Percentiles rank a stretch among this genome's conserved stretches.
Conservation (phyloP, 2,797 vertebrate species). For the Lutjanus campechanus region DNA sequence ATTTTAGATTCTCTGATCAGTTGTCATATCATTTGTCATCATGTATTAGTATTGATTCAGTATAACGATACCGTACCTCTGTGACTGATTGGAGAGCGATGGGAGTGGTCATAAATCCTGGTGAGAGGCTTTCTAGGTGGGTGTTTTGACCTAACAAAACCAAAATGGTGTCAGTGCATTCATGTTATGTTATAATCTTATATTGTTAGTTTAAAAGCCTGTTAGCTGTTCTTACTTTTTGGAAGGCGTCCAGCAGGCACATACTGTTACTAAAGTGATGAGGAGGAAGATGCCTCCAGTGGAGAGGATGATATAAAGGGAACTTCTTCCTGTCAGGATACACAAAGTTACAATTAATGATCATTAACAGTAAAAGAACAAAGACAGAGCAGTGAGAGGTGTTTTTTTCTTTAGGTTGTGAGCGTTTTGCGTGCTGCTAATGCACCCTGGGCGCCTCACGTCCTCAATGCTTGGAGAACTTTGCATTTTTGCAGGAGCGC, state of each 20-base stretch:
- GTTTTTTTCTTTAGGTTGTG: too few relatives aligned
- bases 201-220: background rate
- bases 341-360: background rate
- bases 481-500: too few relatives aligned
- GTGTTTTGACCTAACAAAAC: constrained; percentile 51
- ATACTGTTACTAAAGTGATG: constrained; percentile 96
- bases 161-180: background rate
- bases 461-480: too few relatives aligned
- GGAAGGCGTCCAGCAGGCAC: constrained; percentile 98
- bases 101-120: constrained; percentile 48
- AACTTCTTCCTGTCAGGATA: constrained; percentile 89
- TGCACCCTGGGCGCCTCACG: too few relatives aligned
- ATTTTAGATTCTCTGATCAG: background rate
- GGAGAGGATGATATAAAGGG: constrained; percentile 97
- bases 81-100: constrained; percentile 38
- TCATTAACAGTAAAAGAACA: background rate
- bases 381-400: background rate
- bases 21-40: background rate
- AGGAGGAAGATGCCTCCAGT: constrained; percentile 97
- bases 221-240: constrained; percentile 89
- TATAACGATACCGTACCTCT: constrained; percentile 50
- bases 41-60: background rate
- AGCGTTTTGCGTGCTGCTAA: too few relatives aligned
- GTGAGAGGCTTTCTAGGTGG: constrained; percentile 57
- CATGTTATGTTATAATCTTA: background rate